Percentiles rank a stretch among this genome's conserved stretches.
phyloP scores from a whole-genome alignment of 2,888 invertebrate species.

The Ditylenchus weischeri region DNA sequence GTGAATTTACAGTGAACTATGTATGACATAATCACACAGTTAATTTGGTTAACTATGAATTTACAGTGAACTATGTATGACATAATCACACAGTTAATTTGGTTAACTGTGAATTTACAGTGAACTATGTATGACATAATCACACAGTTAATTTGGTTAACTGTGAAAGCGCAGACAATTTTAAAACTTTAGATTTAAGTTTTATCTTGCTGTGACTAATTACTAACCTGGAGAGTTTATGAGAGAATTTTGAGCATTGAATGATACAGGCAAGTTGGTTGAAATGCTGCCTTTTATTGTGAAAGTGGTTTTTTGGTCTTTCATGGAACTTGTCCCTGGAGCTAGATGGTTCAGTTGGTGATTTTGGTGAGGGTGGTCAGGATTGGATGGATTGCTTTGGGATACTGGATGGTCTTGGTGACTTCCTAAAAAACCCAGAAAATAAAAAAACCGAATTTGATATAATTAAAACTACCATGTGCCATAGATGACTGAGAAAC shows the following conservation, averaged over 20 bases:
- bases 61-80: too few relatives aligned
- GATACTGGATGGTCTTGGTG: slow-evolving; percentile 9
- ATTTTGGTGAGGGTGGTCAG: background rate
- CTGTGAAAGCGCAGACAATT: too few relatives aligned
- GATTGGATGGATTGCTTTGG: background rate
- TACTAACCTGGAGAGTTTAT: slow-evolving; percentile 33
- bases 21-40: too few relatives aligned
- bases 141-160: too few relatives aligned
- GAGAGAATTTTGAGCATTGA: slow-evolving; percentile 24
- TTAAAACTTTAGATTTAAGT: too few relatives aligned
- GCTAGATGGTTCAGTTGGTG: background rate
- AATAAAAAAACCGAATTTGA: background rate
- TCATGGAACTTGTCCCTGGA: slow-evolving; percentile 5
- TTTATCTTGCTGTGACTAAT: too few relatives aligned
- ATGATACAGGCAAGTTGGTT: slow-evolving; percentile 30
- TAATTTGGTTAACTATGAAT: too few relatives aligned
- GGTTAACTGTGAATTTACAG: too few relatives aligned
- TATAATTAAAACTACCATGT: slow-evolving; percentile 13
- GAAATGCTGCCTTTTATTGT: slow-evolving; percentile 36
- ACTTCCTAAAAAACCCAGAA: background rate
- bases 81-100: too few relatives aligned
- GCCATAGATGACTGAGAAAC: slow-evolving; percentile 28
- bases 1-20: too few relatives aligned
- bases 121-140: too few relatives aligned
- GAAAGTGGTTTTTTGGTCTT: slow-evolving; percentile 36